Evolutionary conservation across 2,888 invertebrate species (phyloP), one percentile per base, ranked within the genome.

Genomic region (Lucinisca nassula): DNA sequence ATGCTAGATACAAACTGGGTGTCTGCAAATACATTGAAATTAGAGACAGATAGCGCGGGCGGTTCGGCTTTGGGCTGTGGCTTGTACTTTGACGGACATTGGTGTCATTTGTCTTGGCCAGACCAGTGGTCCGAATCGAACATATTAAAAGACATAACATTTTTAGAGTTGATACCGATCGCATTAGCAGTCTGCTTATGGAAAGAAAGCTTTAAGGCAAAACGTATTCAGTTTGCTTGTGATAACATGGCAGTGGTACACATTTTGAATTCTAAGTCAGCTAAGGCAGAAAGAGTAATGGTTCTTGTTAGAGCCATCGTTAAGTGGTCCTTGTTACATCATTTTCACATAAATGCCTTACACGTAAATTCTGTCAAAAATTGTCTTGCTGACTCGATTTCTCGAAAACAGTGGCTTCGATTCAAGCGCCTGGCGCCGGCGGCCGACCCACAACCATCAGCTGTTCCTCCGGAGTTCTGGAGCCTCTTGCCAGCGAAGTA

Each of bases 1-100:
- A 40, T 81, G 38, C 51, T 30, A n/a, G 74, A 83, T 1, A 24
- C 21, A 14, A 17, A 27, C 3, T 87, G 86, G 86, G 38, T 17
- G 6, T 8, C 32, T 35, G 70, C 32, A 49, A 24, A 37, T 24
- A 40, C 45, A 12, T 49, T 85, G 35, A 17, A 80, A 49, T 45
- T 85, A 3, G 82, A 24, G 55, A 82, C 88, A 0, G 84, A 88
- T 74, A 78, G 75, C 75, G 61, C 85, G n/a, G 85, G 81, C 8
- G 55, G 61, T 49, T 10, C 10, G n/a, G 24, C n/a, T 2, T 40
- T 35, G 14, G 78, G 74, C 14, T 83, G 76, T 40, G 77, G 77
- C 12, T 49, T 45, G 21, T 37, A 27, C n/a, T 82, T 67, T 35
- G 45, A 6, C 21, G 38, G 49, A 12, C 27, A 77, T 32, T 82